Conservation (phyloP, 2,797 vertebrate species). For the Kryptopterus vitreolus region DNA sequence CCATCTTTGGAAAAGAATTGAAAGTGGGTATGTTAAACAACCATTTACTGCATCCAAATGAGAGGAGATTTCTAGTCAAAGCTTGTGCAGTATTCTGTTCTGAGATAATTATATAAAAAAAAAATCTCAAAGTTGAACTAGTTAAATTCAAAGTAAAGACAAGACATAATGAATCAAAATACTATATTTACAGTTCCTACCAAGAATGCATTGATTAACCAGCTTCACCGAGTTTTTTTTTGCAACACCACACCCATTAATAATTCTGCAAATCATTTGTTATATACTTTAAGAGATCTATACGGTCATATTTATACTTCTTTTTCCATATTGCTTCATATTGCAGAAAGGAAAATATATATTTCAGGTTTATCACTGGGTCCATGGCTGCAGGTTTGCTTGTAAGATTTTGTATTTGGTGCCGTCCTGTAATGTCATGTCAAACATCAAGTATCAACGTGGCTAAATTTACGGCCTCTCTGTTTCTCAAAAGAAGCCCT, state of each 20-base stretch:
- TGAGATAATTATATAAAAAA: too few relatives aligned
- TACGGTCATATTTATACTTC: too few relatives aligned
- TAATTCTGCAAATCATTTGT: neutral
- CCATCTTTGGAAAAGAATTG: constrained; percentile 96
- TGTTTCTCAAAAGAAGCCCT: constrained; percentile 46
- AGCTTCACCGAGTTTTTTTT: neutral
- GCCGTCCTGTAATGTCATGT: constrained; percentile 36
- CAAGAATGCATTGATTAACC: neutral
- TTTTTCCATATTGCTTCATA: too few relatives aligned
- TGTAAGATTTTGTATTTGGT: constrained; percentile 20
- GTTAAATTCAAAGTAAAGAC: neutral
- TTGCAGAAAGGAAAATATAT: too few relatives aligned
- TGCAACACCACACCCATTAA: neutral
- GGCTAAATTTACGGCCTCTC: constrained; percentile 51
- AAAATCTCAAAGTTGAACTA: neutral
- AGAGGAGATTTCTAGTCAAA: neutral
- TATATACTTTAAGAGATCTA: neutral
- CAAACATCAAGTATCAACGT: constrained; percentile 50
- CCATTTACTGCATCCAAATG: constrained; percentile 40
- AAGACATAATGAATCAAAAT: neutral
- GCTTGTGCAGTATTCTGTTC: neutral
- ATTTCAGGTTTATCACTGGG: constrained; percentile 33
- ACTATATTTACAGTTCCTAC: neutral
- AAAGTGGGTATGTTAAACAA: constrained; percentile 91
- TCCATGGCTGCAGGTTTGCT: constrained; percentile 19